phyloP scores from a whole-genome alignment of 2,888 invertebrate species.

The Hofmannophila pseudospretella region DNA sequence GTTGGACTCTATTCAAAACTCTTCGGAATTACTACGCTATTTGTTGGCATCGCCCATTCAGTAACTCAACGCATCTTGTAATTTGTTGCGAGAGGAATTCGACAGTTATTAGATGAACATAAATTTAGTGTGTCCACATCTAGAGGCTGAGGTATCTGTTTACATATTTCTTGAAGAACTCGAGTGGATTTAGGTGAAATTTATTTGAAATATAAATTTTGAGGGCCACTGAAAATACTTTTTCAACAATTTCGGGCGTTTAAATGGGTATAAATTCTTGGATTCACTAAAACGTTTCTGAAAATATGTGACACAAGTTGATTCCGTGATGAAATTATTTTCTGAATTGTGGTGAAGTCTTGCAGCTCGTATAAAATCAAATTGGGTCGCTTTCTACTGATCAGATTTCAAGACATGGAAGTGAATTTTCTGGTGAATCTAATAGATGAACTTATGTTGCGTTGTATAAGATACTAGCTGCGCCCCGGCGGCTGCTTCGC shows the following conservation, averaged over 20 bases:
- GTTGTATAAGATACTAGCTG: too few relatives aligned
- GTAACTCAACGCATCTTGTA: slow-evolving; percentile 64
- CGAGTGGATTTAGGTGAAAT: slow-evolving; percentile 12
- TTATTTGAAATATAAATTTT: slow-evolving; percentile 13
- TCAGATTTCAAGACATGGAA: too few relatives aligned
- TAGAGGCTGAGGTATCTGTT: slow-evolving; percentile 16
- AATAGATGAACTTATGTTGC: too few relatives aligned
- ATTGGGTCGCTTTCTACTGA: too few relatives aligned
- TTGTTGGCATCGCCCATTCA: slow-evolving; percentile 70
- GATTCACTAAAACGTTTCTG: not conserved
- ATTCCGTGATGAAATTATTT: too few relatives aligned
- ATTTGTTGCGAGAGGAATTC: slow-evolving; percentile 60
- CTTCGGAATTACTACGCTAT: slow-evolving; percentile 73
- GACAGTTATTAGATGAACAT: slow-evolving; percentile 60
- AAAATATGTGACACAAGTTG: too few relatives aligned
- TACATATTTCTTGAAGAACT: slow-evolving; percentile 17
- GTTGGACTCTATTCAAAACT: slow-evolving; percentile 76
- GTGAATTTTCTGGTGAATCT: too few relatives aligned
- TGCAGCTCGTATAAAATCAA: too few relatives aligned
- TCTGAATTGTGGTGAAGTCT: too few relatives aligned
- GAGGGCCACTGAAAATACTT: not conserved
- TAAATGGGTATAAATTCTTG: too few relatives aligned
- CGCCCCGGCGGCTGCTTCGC: too few relatives aligned
- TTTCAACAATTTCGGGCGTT: not conserved
- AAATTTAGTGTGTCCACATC: slow-evolving; percentile 42